phyloP scores from a whole-genome alignment of 2,797 vertebrate genomes.

The Thripadectes ignobilis region DNA sequence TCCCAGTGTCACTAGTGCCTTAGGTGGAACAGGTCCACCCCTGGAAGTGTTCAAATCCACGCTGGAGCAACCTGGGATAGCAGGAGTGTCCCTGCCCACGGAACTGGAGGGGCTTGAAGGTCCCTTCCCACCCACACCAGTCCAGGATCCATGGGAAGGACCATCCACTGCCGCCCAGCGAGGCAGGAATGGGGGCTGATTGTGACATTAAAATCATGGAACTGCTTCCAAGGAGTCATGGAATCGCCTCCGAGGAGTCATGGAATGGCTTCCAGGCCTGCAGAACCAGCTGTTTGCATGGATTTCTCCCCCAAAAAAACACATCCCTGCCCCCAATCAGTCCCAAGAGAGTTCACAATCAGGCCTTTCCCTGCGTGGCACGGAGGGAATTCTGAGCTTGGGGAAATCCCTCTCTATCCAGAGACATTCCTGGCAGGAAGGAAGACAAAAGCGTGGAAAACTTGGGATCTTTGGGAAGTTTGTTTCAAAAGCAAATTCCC shows the following conservation, averaged over 20 bases:
- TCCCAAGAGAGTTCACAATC: constrained; percentile 14
- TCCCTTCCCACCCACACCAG: background rate
- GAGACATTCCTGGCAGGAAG: constrained; percentile 15
- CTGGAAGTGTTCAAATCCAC: background rate
- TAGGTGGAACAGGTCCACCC: background rate
- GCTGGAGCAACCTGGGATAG: background rate
- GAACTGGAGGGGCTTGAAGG: background rate
- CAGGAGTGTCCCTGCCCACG: background rate
- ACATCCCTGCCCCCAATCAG: background rate
- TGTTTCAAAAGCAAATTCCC: constrained; percentile 60
- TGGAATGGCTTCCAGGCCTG: background rate
- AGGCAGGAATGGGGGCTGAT: background rate
- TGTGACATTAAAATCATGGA: background rate
- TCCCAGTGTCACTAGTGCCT: background rate
- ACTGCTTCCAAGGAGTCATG: background rate
- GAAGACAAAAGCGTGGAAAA: background rate
- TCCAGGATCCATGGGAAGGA: background rate
- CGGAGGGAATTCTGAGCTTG: background rate
- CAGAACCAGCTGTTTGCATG: background rate
- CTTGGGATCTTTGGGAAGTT: constrained; percentile 2
- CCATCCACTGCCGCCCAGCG: background rate
- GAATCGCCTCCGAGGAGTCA: background rate
- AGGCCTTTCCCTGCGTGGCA: background rate
- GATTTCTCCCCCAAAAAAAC: background rate
- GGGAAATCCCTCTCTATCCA: background rate